Evolutionary conservation across 2,797 vertebrate genomes (phyloP).

Genomic region (Acanthornis magna): DNA sequence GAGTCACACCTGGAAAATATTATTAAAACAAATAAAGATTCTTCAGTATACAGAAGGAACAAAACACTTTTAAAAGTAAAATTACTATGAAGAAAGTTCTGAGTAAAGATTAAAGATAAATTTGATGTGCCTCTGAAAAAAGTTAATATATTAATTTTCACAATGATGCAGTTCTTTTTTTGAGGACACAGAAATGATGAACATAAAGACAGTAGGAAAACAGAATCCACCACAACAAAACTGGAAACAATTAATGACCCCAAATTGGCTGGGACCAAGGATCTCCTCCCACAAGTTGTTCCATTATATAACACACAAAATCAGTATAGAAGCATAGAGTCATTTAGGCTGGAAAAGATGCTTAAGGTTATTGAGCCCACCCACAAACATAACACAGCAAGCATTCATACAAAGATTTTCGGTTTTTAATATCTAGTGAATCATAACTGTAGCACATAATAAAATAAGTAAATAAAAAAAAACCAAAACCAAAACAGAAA

Average conservation of each 20-base stretch:
- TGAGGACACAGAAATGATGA: not conserved
- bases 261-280: not conserved
- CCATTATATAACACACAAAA: not conserved
- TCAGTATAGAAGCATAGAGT: not conserved
- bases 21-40: not conserved
- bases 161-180: not conserved
- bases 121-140: not conserved
- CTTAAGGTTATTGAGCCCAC: accelerated
- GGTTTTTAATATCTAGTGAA: not conserved
- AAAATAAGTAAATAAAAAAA: not conserved
- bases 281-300: not conserved
- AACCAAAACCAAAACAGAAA: no score
- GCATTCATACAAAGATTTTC: not conserved
- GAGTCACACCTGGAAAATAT: not conserved
- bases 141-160: not conserved
- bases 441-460: not conserved
- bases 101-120: not conserved
- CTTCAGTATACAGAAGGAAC: not conserved
- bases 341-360: not conserved
- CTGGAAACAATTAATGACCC: not conserved
- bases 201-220: not conserved
- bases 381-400: not conserved
- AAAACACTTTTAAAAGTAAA: not conserved
- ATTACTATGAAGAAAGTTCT: not conserved
- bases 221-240: not conserved